phyloP scores from a whole-genome alignment of 2,797 vertebrate genomes.

The Avahi laniger region DNA sequence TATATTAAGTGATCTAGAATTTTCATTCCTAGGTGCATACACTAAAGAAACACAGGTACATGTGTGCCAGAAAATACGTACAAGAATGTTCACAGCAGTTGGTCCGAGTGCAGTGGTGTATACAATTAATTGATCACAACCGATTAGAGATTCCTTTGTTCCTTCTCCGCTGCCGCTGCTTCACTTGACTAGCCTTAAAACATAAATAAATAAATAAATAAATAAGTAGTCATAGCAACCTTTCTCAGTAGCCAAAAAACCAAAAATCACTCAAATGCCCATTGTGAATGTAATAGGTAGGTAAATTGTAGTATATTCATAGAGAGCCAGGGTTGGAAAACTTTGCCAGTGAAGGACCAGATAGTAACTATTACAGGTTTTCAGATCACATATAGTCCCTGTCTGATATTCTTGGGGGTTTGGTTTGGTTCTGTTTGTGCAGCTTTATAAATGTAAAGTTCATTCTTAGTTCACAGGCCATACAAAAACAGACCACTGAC shows the following conservation, averaged over 20 bases:
- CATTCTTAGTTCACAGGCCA: background rate
- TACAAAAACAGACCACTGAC: background rate
- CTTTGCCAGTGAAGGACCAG: background rate
- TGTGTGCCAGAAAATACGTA: background rate
- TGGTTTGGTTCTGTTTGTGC: background rate
- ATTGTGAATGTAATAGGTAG: background rate
- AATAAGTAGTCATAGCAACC: background rate
- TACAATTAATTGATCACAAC: no score
- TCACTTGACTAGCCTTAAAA: no score
- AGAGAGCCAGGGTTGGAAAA: background rate
- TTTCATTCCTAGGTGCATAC: background rate
- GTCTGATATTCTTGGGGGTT: background rate
- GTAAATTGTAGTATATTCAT: background rate
- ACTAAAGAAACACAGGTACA: background rate
- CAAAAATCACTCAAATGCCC: background rate
- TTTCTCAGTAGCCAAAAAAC: background rate
- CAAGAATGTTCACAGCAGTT: background rate
- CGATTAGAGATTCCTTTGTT: no score
- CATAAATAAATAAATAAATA: background rate
- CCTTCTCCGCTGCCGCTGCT: no score
- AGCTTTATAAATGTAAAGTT: background rate
- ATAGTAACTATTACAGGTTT: background rate
- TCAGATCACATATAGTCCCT: background rate
- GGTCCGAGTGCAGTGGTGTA: no score
- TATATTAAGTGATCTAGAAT: background rate